Base-by-base conservation (phyloP, 2,888 invertebrate genomes). In the Lochmaea capreae region DNA sequence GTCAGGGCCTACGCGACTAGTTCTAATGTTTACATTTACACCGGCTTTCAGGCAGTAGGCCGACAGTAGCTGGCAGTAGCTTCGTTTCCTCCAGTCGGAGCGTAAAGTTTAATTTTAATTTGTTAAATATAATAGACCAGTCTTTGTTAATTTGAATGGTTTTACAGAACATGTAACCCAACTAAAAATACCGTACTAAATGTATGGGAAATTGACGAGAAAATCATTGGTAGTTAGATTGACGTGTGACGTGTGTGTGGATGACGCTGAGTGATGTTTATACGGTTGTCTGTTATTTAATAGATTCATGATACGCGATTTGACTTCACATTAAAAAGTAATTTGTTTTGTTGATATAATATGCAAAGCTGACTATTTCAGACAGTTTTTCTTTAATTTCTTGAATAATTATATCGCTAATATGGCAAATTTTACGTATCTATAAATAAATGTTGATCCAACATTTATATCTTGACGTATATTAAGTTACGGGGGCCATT, bases 21-120 rank as follows among this genome's bases (percentile, higher is more conserved):
- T 68, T 72, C 72, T 62, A 68, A 75, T 75, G 75, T 75, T 75
- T 75, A 75, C 72, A 72, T 75, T 72, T 71, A 33, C 63, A 69
- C 62, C 54, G 54, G 69, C 69, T 65, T 11, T n/a, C 49, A 43
- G 26, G 70, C 70, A 71, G 65, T 65, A 65, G 46, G 46, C 46
- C 62, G 43, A 63, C 62, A 63, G 62, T 63, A 63, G 18, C 65
- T 71, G 57, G 39, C 39, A 49, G 59, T 68, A 52, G 68, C 61
- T 57, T 43, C 49, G 63, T 33, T 33, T 33, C 6, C 33, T 33
- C 33, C 8, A 33, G 8, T 33, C 0, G 59, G 57, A 65, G 16
- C 62, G 12, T n/a, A 63, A 22, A 71, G 52, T 70, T 39, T 54
- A 70, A 65, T 71, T 71, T 65, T 65, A 65, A 71, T 65, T 43